These are phyloP conservation scores for Eonycteris spelaea DNA, from an alignment of 2,113 vertebrate genomes.

Conservation along the genomic window DNA sequence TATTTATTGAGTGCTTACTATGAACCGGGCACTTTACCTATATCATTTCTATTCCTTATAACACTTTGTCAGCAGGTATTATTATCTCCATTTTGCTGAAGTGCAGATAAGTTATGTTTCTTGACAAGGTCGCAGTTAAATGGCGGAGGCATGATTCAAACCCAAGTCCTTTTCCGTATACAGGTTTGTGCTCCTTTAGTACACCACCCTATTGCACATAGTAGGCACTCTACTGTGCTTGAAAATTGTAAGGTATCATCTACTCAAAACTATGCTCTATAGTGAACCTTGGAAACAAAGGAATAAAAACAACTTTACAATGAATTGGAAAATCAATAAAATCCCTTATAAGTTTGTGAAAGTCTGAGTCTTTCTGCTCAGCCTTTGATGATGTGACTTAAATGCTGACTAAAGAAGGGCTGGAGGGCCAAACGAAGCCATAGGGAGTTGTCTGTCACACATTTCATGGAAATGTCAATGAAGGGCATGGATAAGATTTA, in stretches of 20 bases:
- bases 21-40: not conserved
- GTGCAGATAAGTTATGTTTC: not conserved
- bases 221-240: not conserved
- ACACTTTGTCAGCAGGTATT: not conserved
- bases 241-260: not conserved
- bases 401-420: not conserved
- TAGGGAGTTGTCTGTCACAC: not conserved
- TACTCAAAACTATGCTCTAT: not conserved
- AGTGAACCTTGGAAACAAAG: not conserved
- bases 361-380: not conserved
- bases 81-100: not conserved
- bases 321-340: not conserved
- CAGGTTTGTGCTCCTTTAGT: not conserved
- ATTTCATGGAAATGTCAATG: not conserved
- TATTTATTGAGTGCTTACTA: not conserved
- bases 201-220: not conserved
- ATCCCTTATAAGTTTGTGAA: not conserved
- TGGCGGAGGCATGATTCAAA: not conserved
- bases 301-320: not conserved
- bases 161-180: not conserved
- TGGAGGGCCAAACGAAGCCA: not conserved
- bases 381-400: not conserved
- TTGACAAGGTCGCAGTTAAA: not conserved
- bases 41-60: not conserved
- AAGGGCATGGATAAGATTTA: not conserved